Evolutionary conservation across 2,113 vertebrate genomes (phyloP), one percentile per base, ranked within the genome.

Genomic region (Otolemur garnettii): DNA sequence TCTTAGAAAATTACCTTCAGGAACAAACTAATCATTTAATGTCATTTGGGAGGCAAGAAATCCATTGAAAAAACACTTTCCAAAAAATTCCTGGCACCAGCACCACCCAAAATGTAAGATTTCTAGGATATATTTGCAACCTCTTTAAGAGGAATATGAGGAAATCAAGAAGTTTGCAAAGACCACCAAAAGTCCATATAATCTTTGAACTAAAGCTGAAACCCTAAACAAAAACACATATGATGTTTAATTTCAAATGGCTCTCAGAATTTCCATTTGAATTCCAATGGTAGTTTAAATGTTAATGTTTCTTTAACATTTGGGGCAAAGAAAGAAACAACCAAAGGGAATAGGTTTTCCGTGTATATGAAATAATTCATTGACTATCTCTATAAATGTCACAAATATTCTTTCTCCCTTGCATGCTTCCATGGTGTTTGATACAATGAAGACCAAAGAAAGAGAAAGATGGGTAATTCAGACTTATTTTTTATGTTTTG

Each of bases 391-490:
- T 87, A 93, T 0, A 0, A 24, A 91, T 80, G 82, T 94, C 7
- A 53, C 84, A 3, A 92, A 94, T 94, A 45, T 87, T 96, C 68
- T 97, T 96, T 98, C 91, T 97, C 62, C 64, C 79, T 98, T 96
- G 66, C 85, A 96, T 97, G 93, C 75, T 91, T 83, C 90, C 86
- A 75, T 90, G 94, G 96, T 97, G 53, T 86, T 11, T 42, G 33
- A 94, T 97, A 94, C 96, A 98, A 97, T 98, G 98, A 98, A 99
- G 99, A 96, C 98, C 99, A 98, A 99, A 98, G 85, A 98, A 98
- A 98, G 99, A 98, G 96, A 98, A 96, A 97, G 98, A 99, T 87
- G 99, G 99, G 99, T 99, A 99, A 99, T 97, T 96, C 91, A 11
- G 14, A 94, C 79, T 69, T 93, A 64, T 90, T 72, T 85, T 96